Conservation (phyloP, 2,113 vertebrate species). For the Prionailurus bengalensis region DNA sequence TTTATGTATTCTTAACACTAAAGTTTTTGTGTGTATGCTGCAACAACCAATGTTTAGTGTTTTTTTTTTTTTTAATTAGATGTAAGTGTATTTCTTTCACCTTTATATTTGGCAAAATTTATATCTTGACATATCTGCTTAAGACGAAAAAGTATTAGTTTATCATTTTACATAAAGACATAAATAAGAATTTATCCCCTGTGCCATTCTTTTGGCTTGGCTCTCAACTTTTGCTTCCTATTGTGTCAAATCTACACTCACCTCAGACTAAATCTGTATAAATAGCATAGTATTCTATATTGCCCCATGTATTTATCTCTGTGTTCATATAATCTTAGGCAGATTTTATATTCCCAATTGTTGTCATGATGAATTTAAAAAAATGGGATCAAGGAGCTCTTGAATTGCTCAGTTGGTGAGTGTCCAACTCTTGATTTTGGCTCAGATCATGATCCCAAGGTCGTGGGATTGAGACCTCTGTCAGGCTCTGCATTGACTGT, state of each 20-base stretch:
- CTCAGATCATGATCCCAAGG: too few species aligned
- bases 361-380: not conserved
- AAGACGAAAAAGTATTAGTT: not conserved
- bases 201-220: not conserved
- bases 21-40: not conserved
- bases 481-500: too few species aligned
- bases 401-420: too few species aligned
- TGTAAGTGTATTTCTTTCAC: slow-evolving; percentile 20
- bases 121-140: not conserved
- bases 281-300: not conserved
- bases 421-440: too few species aligned
- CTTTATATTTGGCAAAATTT: not conserved
- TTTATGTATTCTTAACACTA: slow-evolving; percentile 13
- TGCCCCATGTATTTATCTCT: not conserved
- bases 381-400: not conserved
- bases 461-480: too few species aligned
- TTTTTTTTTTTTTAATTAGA: not conserved
- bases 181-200: not conserved
- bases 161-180: slow-evolving; percentile 11
- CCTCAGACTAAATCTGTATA: not conserved
- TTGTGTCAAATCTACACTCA: not conserved
- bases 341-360: not conserved
- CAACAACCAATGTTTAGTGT: not conserved
- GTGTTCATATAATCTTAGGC: not conserved
- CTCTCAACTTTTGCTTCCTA: not conserved